Evolutionary conservation across 2,888 invertebrate genomes (phyloP).

Genomic region (Agrilus biguttatus): DNA sequence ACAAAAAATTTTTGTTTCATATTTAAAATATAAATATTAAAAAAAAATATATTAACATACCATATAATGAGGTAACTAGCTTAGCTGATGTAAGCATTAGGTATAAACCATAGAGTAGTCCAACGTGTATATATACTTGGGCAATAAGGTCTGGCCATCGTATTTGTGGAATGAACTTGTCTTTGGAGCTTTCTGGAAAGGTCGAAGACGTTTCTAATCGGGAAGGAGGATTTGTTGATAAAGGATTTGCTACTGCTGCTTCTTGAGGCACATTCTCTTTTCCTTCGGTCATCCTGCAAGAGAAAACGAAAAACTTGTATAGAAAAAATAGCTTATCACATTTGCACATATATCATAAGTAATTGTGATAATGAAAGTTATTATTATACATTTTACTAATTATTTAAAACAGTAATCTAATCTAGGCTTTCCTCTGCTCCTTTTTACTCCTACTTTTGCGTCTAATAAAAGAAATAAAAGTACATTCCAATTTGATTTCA

Average conservation of each 20-base stretch:
- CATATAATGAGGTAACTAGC: conserved; percentile 52
- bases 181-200: conserved; percentile 3
- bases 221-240: neutral
- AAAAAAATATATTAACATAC: conserved; percentile 41
- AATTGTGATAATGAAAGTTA: no score
- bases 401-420: no score
- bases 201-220: neutral
- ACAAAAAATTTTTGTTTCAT: no score
- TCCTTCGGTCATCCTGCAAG: conserved; percentile 10
- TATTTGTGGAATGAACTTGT: conserved; percentile 42
- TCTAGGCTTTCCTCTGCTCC: no score
- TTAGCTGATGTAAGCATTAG: conserved; percentile 46
- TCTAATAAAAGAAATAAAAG: no score
- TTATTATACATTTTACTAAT: no score
- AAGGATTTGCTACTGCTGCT: neutral
- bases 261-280: conserved; percentile 8
- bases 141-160: conserved; percentile 60
- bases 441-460: no score
- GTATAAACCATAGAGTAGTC: conserved; percentile 55
- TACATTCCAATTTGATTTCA: no score
- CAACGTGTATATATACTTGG: conserved; percentile 54
- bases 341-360: no score
- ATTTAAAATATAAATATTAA: no score
- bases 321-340: no score
- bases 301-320: neutral